Percentiles rank a stretch among this genome's conserved stretches.
These are phyloP conservation scores for Pelochelys cantorii DNA, from an alignment of 2,797 vertebrate genomes.

Conservation along the genomic window DNA sequence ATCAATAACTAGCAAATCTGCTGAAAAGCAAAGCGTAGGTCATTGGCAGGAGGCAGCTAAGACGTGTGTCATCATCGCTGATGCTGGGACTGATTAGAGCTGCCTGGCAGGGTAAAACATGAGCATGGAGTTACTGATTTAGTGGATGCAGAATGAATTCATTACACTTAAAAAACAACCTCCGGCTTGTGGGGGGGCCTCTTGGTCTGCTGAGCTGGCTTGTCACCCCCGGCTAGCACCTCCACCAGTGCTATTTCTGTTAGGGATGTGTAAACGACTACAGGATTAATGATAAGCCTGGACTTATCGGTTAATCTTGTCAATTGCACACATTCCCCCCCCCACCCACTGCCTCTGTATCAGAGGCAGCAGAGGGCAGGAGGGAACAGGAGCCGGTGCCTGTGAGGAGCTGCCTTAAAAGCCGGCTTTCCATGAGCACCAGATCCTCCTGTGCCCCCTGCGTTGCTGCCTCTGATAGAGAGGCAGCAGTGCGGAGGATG, in stretches of 20 bases:
- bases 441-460: too few species aligned
- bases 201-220: not conserved
- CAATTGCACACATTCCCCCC: too few species aligned
- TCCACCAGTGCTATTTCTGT: not conserved
- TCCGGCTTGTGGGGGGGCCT: not conserved
- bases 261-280: too few species aligned
- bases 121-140: not conserved
- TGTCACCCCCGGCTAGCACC: not conserved
- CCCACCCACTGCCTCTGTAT: too few species aligned
- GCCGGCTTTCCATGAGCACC: too few species aligned
- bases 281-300: too few species aligned
- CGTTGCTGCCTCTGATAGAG: too few species aligned
- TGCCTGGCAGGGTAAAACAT: conserved; percentile 25
- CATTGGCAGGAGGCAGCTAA: conserved; percentile 62
- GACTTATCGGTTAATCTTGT: too few species aligned
- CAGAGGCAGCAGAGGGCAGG: too few species aligned
- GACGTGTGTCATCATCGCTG: conserved; percentile 63
- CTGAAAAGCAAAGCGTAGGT: conserved; percentile 67
- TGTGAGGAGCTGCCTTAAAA: too few species aligned
- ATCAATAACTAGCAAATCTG: conserved; percentile 68
- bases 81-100: conserved; percentile 70
- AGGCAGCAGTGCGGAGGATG: too few species aligned
- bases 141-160: not conserved
- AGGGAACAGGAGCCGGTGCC: too few species aligned
- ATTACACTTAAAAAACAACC: not conserved